phyloP scores from a whole-genome alignment of 2,797 vertebrate genomes.

The Catharus ustulatus region DNA sequence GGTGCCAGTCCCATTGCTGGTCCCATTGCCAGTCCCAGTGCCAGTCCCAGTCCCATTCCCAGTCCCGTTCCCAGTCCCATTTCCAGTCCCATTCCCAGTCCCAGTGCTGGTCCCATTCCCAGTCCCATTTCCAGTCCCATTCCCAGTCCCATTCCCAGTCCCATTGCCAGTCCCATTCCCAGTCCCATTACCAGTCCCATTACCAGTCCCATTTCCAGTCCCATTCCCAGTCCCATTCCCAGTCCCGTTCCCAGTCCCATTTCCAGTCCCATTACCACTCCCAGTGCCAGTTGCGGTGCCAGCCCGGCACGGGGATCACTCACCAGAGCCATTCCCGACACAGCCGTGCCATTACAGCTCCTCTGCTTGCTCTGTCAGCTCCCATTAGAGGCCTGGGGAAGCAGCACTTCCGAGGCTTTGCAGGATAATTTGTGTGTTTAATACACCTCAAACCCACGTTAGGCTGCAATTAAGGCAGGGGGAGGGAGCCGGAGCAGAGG shows the following conservation, averaged over 20 bases:
- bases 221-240: no score
- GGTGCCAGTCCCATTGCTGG: background rate
- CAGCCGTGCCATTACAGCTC: slow-evolving; percentile 17
- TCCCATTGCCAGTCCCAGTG: background rate
- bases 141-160: background rate
- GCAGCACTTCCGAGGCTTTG: slow-evolving; percentile 59
- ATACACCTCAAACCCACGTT: slow-evolving; percentile 57
- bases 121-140: background rate
- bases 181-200: no score
- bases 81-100: background rate
- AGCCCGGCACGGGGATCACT: background rate
- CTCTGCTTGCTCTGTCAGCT: slow-evolving; percentile 46
- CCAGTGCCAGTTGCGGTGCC: background rate
- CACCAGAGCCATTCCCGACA: slow-evolving; percentile 11
- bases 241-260: no score
- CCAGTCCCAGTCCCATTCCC: background rate
- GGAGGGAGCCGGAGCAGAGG: slow-evolving; percentile 47
- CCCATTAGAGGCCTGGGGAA: slow-evolving; percentile 65
- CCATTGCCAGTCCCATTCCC: background rate
- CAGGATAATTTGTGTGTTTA: slow-evolving; percentile 72
- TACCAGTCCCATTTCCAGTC: no score
- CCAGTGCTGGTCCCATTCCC: background rate
- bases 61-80: no score
- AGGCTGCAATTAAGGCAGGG: slow-evolving; percentile 60
- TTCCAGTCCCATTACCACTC: background rate